Evolutionary conservation across 2,888 invertebrate genomes (phyloP).

Genomic region (Torymus tubicola): DNA sequence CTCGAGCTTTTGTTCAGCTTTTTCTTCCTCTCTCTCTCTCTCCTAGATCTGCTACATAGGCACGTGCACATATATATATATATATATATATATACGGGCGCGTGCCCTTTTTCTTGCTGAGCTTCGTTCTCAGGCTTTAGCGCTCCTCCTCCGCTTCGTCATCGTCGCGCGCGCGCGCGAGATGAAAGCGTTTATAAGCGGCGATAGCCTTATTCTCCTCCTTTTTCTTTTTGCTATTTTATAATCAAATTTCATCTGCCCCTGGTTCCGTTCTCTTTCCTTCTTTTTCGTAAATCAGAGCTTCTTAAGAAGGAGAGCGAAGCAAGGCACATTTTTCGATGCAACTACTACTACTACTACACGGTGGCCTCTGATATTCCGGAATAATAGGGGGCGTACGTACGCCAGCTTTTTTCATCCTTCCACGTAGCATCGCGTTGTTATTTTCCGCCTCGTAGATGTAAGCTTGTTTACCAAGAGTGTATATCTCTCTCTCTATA

Average conservation of each 20-base stretch:
- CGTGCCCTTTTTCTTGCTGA: neutral
- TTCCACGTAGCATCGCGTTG: neutral
- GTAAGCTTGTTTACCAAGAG: neutral
- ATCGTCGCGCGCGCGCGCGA: neutral
- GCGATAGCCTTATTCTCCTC: neutral
- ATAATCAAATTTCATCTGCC: slow-evolving; percentile 24
- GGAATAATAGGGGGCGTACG: slow-evolving; percentile 20
- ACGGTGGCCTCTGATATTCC: neutral
- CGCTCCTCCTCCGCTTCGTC: neutral
- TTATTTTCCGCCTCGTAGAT: neutral
- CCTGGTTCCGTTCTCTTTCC: slow-evolving; percentile 49
- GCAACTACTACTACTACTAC: neutral
- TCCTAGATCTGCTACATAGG: neutral
- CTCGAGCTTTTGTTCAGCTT: slow-evolving; percentile 4
- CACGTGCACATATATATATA: too few relatives aligned
- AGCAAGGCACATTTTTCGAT: slow-evolving; percentile 6
- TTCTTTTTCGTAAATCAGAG: neutral
- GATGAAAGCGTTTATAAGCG: slow-evolving; percentile 22
- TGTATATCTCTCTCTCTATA: too few relatives aligned
- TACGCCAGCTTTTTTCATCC: neutral
- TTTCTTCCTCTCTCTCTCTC: neutral
- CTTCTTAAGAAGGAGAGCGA: neutral
- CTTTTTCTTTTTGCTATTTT: neutral
- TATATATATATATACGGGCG: neutral
- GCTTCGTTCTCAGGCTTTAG: neutral